Conservation (phyloP, 2,797 vertebrate genomes). For the Sebastes vulpes region DNA sequence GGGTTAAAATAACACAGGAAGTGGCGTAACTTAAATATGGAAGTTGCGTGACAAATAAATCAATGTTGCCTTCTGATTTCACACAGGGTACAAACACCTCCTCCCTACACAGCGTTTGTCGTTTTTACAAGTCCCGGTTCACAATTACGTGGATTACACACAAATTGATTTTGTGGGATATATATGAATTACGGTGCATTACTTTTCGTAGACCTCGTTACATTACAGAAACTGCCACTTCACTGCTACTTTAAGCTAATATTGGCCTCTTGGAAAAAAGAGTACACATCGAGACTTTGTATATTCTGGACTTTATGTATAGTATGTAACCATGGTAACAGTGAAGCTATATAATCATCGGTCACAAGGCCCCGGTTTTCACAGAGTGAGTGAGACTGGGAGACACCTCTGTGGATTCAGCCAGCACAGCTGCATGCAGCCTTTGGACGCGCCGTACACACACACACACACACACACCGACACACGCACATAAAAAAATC, state of each 20-base stretch:
- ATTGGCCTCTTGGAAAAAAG: not conserved
- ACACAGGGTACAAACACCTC: not conserved
- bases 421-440: conserved; percentile 20
- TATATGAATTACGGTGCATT: not conserved
- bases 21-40: not conserved
- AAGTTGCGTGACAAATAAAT: not conserved
- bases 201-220: not conserved
- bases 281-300: not conserved
- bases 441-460: not conserved
- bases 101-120: not conserved
- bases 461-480: not conserved
- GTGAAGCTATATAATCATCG: conserved; percentile 5
- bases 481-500: not conserved
- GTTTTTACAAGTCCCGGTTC: not conserved
- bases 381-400: not conserved
- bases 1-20: not conserved
- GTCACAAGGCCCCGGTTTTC: conserved; percentile 22
- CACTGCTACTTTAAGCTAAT: not conserved
- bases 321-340: conserved; percentile 11
- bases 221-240: not conserved
- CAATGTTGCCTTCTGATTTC: not conserved
- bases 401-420: conserved; percentile 41
- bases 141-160: not conserved
- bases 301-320: not conserved
- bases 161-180: no score